A percentile compares a stretch with the other conserved stretches of the same genome.
Evolutionary conservation across 2,888 invertebrate genomes (phyloP).

Genomic region (Agrochola circellaris): DNA sequence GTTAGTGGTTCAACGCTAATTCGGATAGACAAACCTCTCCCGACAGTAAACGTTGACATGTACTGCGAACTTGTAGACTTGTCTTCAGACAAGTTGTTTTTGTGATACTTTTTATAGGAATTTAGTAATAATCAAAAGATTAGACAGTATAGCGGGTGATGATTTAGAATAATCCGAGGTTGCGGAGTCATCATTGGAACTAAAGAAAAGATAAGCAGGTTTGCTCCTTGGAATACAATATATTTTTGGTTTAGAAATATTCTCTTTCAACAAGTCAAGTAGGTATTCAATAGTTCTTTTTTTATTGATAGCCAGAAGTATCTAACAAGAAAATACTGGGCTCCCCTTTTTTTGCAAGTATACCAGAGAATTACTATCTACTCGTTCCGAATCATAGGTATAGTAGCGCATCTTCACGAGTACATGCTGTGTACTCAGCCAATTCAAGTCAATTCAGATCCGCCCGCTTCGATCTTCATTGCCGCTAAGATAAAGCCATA

Average conservation of each 20-base stretch:
- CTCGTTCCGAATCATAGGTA: not conserved
- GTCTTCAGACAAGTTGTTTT: not conserved
- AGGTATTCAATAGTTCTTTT: not conserved
- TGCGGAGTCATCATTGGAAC: not conserved
- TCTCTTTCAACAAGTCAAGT: not conserved
- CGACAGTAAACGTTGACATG: conserved; percentile 49
- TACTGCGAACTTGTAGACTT: conserved; percentile 22
- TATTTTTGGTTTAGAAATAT: not conserved
- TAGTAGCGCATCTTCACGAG: too few species aligned
- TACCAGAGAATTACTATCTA: not conserved
- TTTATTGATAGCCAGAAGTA: not conserved
- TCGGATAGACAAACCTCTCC: conserved; percentile 82
- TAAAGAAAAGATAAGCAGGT: not conserved
- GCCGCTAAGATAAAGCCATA: conserved; percentile 89
- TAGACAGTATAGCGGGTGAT: not conserved
- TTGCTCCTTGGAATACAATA: not conserved
- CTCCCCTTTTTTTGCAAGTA: too few species aligned
- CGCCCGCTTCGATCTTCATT: conserved; percentile 84
- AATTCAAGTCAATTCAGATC: conserved; percentile 85
- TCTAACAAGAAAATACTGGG: not conserved
- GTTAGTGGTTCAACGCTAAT: conserved; percentile 84
- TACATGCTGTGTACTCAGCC: conserved; percentile 71
- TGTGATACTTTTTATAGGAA: not conserved
- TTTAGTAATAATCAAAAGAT: not conserved
- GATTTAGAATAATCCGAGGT: not conserved